Percentiles rank a stretch among this genome's conserved stretches.
Conservation (phyloP, 2,797 vertebrate species). For the Sandelia bainsii region DNA sequence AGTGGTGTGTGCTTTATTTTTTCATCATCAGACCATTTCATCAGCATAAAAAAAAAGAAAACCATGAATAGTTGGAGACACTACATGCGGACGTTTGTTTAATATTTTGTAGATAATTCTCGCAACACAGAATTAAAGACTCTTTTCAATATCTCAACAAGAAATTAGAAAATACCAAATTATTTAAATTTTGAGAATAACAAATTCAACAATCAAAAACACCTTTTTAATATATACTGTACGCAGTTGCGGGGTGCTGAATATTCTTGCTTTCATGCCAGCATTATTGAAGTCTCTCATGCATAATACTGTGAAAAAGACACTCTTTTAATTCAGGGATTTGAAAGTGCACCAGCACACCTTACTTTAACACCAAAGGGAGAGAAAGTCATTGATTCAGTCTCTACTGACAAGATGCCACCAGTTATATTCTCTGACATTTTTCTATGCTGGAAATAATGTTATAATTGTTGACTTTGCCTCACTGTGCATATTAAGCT, state of each 20-base stretch:
- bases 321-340: slow-evolving; percentile 71
- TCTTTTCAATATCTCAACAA: slow-evolving; percentile 14
- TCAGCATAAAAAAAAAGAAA: slow-evolving; percentile 19
- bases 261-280: slow-evolving; percentile 58
- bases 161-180: slow-evolving; percentile 38
- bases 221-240: slow-evolving; percentile 43
- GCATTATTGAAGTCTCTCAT: slow-evolving; percentile 68
- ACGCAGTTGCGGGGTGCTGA: slow-evolving; percentile 41
- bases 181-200: slow-evolving; percentile 40
- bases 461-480: slow-evolving; percentile 85
- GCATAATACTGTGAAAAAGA: slow-evolving; percentile 62
- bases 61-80: slow-evolving; percentile 8
- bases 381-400: slow-evolving; percentile 75
- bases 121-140: slow-evolving; percentile 22
- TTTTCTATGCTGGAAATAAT: slow-evolving; percentile 80
- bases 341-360: slow-evolving; percentile 71
- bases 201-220: slow-evolving; percentile 42
- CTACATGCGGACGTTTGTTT: background rate
- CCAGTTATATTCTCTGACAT: slow-evolving; percentile 80
- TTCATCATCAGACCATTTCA: slow-evolving; percentile 27
- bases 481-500: slow-evolving; percentile 80
- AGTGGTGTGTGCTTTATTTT: slow-evolving; percentile 9
- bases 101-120: slow-evolving; percentile 9
- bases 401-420: slow-evolving; percentile 78
- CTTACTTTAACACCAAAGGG: slow-evolving; percentile 78